Conservation (phyloP, 1,140 invertebrate genomes). For the Drosophila neocordata region DNA sequence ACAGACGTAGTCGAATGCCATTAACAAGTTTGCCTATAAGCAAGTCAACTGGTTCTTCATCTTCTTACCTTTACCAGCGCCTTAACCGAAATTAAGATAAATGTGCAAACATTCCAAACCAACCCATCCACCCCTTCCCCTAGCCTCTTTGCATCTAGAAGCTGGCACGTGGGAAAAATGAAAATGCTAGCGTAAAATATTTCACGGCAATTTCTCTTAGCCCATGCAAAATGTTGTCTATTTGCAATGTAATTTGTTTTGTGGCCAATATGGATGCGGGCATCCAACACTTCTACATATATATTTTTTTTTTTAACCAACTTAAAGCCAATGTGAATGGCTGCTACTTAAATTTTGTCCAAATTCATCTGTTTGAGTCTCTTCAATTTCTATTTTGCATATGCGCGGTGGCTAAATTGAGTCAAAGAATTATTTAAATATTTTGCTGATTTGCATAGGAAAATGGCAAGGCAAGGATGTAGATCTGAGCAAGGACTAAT, state of each 20-base stretch:
- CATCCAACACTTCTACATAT: constrained; percentile 19
- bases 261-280: constrained; percentile 26
- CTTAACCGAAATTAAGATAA: constrained; percentile 72
- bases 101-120: constrained; percentile 41
- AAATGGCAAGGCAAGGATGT: constrained; percentile 21
- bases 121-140: too few species aligned
- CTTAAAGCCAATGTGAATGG: constrained; percentile 1
- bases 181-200: constrained; percentile 69
- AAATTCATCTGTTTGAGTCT: constrained; percentile 1
- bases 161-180: constrained; percentile 44
- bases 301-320: not conserved
- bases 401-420: constrained; percentile 31
- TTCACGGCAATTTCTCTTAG: constrained; percentile 70
- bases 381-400: constrained; percentile 64
- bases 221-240: constrained; percentile 64
- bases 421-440: constrained; percentile 61
- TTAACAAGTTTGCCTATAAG: constrained; percentile 54
- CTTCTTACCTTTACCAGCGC: constrained; percentile 13
- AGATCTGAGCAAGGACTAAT: not conserved
- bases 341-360: constrained; percentile 33
- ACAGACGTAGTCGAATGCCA: constrained; percentile 41
- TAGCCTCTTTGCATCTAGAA: constrained; percentile 11
- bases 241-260: constrained; percentile 65
- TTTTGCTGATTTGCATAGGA: constrained; percentile 37
- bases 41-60: constrained; percentile 57